Base-by-base conservation (phyloP, 2,888 invertebrate genomes). In the Colostygia pectinataria region DNA sequence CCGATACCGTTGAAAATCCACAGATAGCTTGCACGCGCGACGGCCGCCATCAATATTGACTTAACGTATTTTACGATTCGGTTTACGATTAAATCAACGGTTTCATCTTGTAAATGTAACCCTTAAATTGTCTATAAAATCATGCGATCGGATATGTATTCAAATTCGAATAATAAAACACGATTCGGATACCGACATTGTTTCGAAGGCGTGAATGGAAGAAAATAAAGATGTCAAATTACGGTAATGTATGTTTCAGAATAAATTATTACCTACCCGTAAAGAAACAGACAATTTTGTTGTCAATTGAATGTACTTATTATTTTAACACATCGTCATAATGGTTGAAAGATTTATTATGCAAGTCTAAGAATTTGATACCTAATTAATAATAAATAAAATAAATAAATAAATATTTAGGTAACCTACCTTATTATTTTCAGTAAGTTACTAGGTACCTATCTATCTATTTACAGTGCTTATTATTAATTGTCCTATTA, bases 11-110 rank as follows among this genome's bases (percentile, higher is more conserved):
- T 77, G 69, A 71, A 76, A 82, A 79, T 78, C 68, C 67, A 75
- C 68, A 71, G 74, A 68, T 79, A 77, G 74, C 74, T 74, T 66
- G 57, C 68, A 68, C 61, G 70, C 45, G 56, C 47, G 52, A 37
- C 69, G 68, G 66, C 65, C 70, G 70, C 71, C 69, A 78, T 82
- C 77, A 80, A 79, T 78, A 79, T 66, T 56, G 66, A 62, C 51
- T 83, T 84, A 81, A 83, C 70, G 74, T 69, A 62, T 50, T 84
- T 84, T 83, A 84, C 71, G 77, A 72, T 68, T 66, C 54, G 50
- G 60, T 84, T 86, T 86, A 85, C 77, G 83, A 78, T 74, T 74
- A 80, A 84, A 84, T 83, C 84, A 83, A 82, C 80, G 77, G 80
- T 77, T 78, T 77, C 78, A 72, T 78, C 79, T 80, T 77, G 78